phyloP scores from a whole-genome alignment of 64 coral and sea anemone species.

The Pachyseris speciosa region DNA sequence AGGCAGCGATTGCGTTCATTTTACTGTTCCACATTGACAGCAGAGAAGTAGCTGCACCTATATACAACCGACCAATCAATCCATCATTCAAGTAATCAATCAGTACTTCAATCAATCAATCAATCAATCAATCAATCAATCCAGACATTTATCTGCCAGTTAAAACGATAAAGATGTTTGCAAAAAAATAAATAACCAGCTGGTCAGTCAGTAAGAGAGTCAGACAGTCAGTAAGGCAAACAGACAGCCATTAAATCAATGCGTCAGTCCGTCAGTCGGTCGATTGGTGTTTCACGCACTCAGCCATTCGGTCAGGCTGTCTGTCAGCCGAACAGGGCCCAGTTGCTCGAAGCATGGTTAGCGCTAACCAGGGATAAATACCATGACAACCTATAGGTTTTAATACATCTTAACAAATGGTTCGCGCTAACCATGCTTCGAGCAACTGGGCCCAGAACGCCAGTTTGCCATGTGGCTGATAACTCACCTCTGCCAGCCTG shows the following conservation, averaged over 20 bases:
- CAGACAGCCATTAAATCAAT: not conserved
- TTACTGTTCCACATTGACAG: slow-evolving; percentile 92
- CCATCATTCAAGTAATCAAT: not conserved
- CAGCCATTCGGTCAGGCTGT: not conserved
- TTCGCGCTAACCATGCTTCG: too few relatives aligned
- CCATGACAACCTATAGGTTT: too few relatives aligned
- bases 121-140: not conserved
- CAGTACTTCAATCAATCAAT: not conserved
- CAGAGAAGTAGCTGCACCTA: slow-evolving; percentile 71
- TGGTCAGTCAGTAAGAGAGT: too few relatives aligned
- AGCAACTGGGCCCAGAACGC: too few relatives aligned
- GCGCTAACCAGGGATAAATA: too few relatives aligned
- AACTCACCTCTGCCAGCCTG: slow-evolving; percentile 25
- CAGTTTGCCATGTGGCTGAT: not conserved
- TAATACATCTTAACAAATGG: too few relatives aligned
- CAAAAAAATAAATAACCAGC: too few relatives aligned
- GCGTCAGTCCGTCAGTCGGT: too few relatives aligned
- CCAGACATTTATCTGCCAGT: too few relatives aligned
- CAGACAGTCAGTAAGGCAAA: not conserved
- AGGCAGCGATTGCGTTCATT: slow-evolving; percentile 92
- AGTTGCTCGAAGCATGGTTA: not conserved
- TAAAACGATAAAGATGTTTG: too few relatives aligned
- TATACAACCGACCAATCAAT: not conserved
- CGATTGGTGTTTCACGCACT: too few relatives aligned
- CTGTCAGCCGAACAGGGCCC: not conserved